Evolutionary conservation across 2,888 invertebrate species (phyloP), one percentile per base, ranked within the genome.

Genomic region (Rhamphomyia laevipes): DNA sequence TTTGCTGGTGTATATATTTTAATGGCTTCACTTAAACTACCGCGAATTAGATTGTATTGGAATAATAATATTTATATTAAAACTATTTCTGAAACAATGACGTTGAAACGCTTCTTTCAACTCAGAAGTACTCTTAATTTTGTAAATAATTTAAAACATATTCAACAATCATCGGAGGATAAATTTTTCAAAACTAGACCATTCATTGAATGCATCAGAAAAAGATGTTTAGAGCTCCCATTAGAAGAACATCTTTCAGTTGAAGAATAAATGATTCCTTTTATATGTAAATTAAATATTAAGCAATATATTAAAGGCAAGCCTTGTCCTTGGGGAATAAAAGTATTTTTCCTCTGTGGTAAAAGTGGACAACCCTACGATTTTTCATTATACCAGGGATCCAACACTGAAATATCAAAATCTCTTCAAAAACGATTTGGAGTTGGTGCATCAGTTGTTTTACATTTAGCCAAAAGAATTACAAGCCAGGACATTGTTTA

Each of bases 271-370:
- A 16, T 47, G 17, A 30, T 51, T 16, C 44, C 35, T 18, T 40
- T 43, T 42, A 17, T 27, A 12, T 35, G 42, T 10, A 43, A 35
- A 6, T 33, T 38, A 13, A 7, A 45, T 15, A 43, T 41, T 16
- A 44, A 40, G 30, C 31, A 48, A 38, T 43, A 27, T 33, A 42
- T 45, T 21, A 42, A 38, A 12, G 27, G 45, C 4, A 38, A 46
- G 38, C 27, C 38, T 2, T 37, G 10, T 12, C 38, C 45, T 9
- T 46, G 37, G 33, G 37, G 45, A 4, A 43, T 43, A 4, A 43
- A 43, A 43, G 42, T 27, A 9, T 43, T 27, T 15, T 23, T 43
- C 11, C 15, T 43, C 4, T 23, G 27, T 3, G 42, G 42, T 2
- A 43, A 27, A 27, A 13, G 12, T 15, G 42, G 42, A 12, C 23